Evolutionary conservation across 1,140 invertebrate species (phyloP), one percentile per base, ranked within the genome.

Genomic region (Pogonognathellus flavescens): DNA sequence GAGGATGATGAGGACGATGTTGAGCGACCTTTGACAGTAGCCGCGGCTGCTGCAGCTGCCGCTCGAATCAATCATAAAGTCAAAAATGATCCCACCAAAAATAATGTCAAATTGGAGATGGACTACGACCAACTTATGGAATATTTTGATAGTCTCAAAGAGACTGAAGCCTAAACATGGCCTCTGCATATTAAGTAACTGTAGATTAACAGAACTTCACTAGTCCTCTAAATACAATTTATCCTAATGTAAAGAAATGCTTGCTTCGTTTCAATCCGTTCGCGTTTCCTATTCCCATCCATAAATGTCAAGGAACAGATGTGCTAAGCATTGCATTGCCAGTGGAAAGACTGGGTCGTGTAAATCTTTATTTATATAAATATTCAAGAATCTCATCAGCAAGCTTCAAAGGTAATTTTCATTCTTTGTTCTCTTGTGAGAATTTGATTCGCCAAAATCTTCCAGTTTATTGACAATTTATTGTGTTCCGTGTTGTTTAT

Each of bases 41-140:
- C 88, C 16, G 88, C 86, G 7, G 88, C 85, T 8, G 87, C 86
- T 13, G 87, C 83, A 25, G 85, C 76, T 6, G 87, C 88, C 9
- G 88, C 88, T 20, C 82, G 86, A 80, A 81, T 85, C 31, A 88
- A 88, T 55, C 85, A 88, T 57, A 84, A 86, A 76, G 57, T 82
- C 53, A 85, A 85, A 59, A 82, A 53, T 62, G 49, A 62, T 16
- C 55, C 80, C 25, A 84, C 20, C 55, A 83, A 53, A 50, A 80
- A 84, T 62, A 88, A 88, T 86, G 87, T 96, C 16, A 94, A 94
- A 89, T 92, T 95, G 85, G 96, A 96, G 89, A 97, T 98, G 96
- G 96, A 98, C 90, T 98, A 98, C 91, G 96, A 98, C 90, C 96
- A 98, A 92, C 96, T 99, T 90, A 97, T 98, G 95, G 95, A 97